These are phyloP conservation scores for Picathartes gymnocephalus DNA, from an alignment of 2,113 vertebrate genomes.

Conservation along the genomic window DNA sequence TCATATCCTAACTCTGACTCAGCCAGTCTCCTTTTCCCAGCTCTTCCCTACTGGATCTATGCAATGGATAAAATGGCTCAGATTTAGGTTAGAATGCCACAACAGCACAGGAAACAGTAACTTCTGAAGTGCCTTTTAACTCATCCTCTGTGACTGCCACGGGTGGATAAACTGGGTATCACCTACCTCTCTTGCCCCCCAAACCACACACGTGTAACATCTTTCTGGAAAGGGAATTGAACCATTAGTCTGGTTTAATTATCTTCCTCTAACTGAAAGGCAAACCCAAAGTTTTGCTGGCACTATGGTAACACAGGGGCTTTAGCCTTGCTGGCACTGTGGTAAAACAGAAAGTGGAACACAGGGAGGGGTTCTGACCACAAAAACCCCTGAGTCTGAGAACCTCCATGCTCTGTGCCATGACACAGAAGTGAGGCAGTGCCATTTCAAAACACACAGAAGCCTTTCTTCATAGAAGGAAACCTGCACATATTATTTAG, in stretches of 20 bases:
- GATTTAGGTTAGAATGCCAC: neutral
- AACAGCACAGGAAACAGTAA: neutral
- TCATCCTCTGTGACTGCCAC: neutral
- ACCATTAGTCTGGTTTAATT: neutral
- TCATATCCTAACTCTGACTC: neutral
- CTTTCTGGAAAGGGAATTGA: neutral
- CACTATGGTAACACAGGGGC: neutral
- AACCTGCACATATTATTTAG: neutral
- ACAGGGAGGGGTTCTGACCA: neutral
- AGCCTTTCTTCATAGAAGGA: neutral
- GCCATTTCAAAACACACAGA: neutral
- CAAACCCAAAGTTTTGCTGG: neutral
- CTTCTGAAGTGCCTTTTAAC: neutral
- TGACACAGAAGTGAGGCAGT: neutral
- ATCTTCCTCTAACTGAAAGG: neutral
- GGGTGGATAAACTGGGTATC: neutral
- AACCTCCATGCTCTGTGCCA: fast-evolving
- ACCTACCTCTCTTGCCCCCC: neutral
- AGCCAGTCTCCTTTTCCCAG: neutral
- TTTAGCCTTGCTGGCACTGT: neutral
- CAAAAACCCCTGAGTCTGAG: neutral
- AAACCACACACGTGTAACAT: neutral
- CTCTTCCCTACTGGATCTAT: neutral
- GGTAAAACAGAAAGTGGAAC: neutral
- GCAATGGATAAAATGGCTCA: neutral